These are phyloP conservation scores for Prochilodus magdalenae DNA, from an alignment of 2,113 vertebrate species.

Conservation along the genomic window DNA sequence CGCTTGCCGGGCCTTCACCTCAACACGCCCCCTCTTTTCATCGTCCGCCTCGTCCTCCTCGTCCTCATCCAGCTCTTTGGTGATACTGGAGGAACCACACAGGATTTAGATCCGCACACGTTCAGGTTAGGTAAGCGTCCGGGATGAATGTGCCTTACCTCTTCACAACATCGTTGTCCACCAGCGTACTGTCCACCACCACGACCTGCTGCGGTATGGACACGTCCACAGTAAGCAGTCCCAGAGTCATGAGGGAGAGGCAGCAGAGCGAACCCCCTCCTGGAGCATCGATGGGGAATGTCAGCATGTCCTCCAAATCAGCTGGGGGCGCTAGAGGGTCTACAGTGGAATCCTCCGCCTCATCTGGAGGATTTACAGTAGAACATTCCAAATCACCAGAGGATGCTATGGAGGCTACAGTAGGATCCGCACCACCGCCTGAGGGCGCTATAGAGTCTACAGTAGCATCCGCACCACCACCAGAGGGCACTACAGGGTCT, in stretches of 20 bases:
- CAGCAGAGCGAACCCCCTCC: slow-evolving; percentile 84
- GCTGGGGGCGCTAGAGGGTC: not conserved
- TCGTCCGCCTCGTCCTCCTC: slow-evolving; percentile 84
- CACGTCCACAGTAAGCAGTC: slow-evolving; percentile 83
- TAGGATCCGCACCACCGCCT: too few relatives aligned
- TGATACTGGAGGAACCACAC: slow-evolving; percentile 72
- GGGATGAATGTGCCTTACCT: too few relatives aligned
- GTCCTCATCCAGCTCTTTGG: slow-evolving; percentile 83
- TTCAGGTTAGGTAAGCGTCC: too few relatives aligned
- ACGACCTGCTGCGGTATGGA: slow-evolving; percentile 92
- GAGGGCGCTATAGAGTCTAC: too few relatives aligned
- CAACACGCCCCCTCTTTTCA: slow-evolving; percentile 77
- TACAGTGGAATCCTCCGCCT: not conserved
- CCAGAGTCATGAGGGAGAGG: slow-evolving; percentile 87
- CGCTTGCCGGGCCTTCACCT: slow-evolving; percentile 87
- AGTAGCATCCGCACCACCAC: slow-evolving; percentile 34
- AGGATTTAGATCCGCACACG: too few relatives aligned
- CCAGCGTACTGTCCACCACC: slow-evolving; percentile 81
- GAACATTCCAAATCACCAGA: too few relatives aligned
- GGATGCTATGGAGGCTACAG: too few relatives aligned
- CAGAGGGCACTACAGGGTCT: not conserved
- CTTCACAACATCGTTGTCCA: slow-evolving; percentile 42
- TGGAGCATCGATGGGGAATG: slow-evolving; percentile 83
- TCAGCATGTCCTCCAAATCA: slow-evolving; percentile 71
- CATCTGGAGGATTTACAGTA: not conserved